Percentiles rank a stretch among this genome's conserved stretches.
Evolutionary conservation across 2,888 invertebrate species (phyloP).

Genomic region (Cyaniris semiargus): DNA sequence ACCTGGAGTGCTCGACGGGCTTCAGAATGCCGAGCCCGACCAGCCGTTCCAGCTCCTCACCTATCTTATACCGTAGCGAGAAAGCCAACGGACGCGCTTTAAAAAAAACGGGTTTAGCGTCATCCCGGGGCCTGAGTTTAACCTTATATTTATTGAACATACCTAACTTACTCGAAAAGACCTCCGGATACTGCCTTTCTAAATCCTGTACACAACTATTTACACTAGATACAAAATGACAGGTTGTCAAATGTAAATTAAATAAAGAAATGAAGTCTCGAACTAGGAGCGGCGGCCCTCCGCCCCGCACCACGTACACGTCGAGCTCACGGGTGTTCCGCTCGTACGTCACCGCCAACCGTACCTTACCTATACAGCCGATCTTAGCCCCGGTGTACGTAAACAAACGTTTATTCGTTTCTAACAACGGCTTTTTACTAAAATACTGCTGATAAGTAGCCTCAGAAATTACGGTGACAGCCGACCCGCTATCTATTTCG

Average conservation of each 20-base stretch:
- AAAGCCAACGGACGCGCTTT: conserved; percentile 37
- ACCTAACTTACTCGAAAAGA: conserved; percentile 9
- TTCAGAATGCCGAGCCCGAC: too few species aligned
- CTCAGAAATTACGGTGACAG: too few species aligned
- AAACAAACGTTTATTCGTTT: too few species aligned
- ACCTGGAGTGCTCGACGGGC: too few species aligned
- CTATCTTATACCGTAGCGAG: conserved; percentile 37
- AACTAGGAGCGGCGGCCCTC: conserved; percentile 35
- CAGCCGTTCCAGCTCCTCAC: too few species aligned
- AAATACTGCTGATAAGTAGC: too few species aligned
- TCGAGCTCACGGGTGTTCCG: too few species aligned
- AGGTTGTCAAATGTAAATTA: conserved; percentile 16
- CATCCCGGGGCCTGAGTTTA: conserved; percentile 37
- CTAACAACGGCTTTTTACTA: too few species aligned
- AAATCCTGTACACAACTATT: neutral
- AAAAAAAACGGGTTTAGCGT: conserved; percentile 40
- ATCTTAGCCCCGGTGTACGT: conserved; percentile 33
- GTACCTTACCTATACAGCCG: conserved; percentile 10
- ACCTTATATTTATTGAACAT: conserved; percentile 34
- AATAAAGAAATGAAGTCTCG: conserved; percentile 33
- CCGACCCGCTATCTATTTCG: conserved; percentile 30
- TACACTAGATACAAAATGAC: conserved; percentile 19
- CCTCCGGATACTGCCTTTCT: neutral
- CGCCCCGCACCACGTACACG: too few species aligned
- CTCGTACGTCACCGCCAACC: conserved; percentile 25